Percentiles rank a stretch among this genome's conserved stretches.
These are phyloP conservation scores for Okamejei kenojei DNA, from an alignment of 2,797 vertebrate species.

Conservation along the genomic window DNA sequence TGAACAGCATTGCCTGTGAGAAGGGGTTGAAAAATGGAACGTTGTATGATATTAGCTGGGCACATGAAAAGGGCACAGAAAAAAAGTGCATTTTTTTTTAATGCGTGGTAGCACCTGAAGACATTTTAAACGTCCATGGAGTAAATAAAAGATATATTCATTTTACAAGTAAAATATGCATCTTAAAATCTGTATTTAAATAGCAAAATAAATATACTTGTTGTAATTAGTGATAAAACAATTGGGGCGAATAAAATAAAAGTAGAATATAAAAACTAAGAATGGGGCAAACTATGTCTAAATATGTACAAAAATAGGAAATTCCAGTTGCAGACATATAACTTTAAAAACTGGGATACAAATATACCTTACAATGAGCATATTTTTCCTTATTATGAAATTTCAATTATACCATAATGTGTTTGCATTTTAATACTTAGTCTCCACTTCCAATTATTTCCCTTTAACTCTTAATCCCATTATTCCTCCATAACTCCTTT, in stretches of 20 bases:
- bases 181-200: background rate
- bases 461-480: conserved; percentile 67
- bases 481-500: conserved; percentile 55
- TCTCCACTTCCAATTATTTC: conserved; percentile 69
- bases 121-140: too few relatives aligned
- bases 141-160: background rate
- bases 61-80: background rate
- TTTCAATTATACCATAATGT: conserved; percentile 19
- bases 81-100: background rate
- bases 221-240: background rate
- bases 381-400: background rate
- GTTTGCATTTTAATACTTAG: conserved; percentile 58
- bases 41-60: background rate
- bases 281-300: background rate
- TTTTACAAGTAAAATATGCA: background rate
- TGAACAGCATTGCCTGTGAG: background rate
- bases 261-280: background rate
- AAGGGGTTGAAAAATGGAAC: background rate
- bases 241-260: background rate
- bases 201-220: background rate
- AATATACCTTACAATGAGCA: background rate
- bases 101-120: background rate
- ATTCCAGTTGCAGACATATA: background rate
- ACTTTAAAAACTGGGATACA: background rate
- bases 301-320: conserved; percentile 7